These are phyloP conservation scores for Drosophila ustulata DNA, from an alignment of 2,888 invertebrate genomes.

Conservation along the genomic window DNA sequence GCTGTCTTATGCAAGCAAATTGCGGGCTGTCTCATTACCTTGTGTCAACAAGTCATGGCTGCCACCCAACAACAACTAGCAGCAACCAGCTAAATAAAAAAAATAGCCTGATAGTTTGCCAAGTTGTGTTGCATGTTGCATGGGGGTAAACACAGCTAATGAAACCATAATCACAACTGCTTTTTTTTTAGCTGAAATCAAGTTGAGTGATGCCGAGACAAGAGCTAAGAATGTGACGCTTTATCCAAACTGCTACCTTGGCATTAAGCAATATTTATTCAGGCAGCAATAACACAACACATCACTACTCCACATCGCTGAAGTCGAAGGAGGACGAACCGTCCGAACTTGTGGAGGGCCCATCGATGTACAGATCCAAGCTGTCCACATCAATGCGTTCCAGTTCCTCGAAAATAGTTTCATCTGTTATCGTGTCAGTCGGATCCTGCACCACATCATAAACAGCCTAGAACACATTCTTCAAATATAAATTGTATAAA, in stretches of 20 bases:
- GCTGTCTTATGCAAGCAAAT: constrained; percentile 72
- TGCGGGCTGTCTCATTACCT: constrained; percentile 73
- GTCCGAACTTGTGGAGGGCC: not conserved
- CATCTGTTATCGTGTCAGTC: constrained; percentile 44
- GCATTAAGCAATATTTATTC: not conserved
- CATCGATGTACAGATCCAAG: constrained; percentile 70
- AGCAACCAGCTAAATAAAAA: constrained; percentile 10
- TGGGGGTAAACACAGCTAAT: constrained; percentile 28
- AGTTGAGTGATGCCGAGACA: constrained; percentile 9
- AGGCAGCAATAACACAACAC: not conserved
- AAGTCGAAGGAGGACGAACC: not conserved
- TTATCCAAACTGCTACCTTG: not conserved
- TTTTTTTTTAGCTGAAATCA: constrained; percentile 11
- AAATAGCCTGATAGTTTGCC: constrained; percentile 31
- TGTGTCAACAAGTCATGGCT: constrained; percentile 75
- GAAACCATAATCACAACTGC: constrained; percentile 47
- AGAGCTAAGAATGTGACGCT: constrained; percentile 1
- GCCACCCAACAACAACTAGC: constrained; percentile 53
- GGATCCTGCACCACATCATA: constrained; percentile 50
- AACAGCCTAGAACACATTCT: not conserved
- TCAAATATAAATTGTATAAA: not conserved
- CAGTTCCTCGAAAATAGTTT: constrained; percentile 66
- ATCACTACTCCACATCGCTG: constrained; percentile 5
- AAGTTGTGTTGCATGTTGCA: constrained; percentile 31
- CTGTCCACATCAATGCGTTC: constrained; percentile 60